Evolutionary conservation across 2,797 vertebrate genomes (phyloP), one percentile per base, ranked within the genome.

Genomic region (Squalus acanthias): DNA sequence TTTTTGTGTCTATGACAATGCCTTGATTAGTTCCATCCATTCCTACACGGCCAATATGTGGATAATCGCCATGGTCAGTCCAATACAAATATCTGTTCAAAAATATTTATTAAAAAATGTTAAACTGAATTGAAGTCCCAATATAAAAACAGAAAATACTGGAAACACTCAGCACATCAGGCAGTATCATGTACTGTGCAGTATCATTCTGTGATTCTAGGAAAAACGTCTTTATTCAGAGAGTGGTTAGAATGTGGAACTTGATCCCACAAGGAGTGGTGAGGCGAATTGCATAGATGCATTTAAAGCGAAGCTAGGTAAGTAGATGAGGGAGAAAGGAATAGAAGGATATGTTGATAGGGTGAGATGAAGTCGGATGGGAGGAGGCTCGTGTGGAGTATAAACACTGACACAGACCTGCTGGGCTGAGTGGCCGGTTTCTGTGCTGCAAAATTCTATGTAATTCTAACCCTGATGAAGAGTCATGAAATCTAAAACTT

Each of bases 51-150:
- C 99, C 99, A 91, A 99, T 98, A 96, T 99, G 98, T 63, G 99
- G 98, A 96, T 98, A 98, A 95, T 99, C 99, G 96, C 99, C 99
- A 97, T 99, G 99, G 97, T 99, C 99, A n/a, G 99, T 99, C 99
- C 99, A 99, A 97, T 99, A 99, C 92, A 99, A 97, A 97, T 99
- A 99, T 91, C 99, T 99, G 97, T 1, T 69, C 96, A 96, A 96
- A 96, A 96, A 96, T 74, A 33, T 57, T 95, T 76, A 57, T 74
- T 74, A 95, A 76, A 95, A 17, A 95, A 53, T 57, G 26, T 95
- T n/a, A 95, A 22, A 95, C 89, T 33, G 6, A 76, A n/a, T 29
- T 95, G 29, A 74, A 26, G 20, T 50, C 20, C 4, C 5, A 53
- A 76, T n/a, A 53, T n/a, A 57, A 46, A 24, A 46, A 93, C 63